phyloP scores from a whole-genome alignment of 2,113 vertebrate genomes.

The Pomatorhinus ruficollis region DNA sequence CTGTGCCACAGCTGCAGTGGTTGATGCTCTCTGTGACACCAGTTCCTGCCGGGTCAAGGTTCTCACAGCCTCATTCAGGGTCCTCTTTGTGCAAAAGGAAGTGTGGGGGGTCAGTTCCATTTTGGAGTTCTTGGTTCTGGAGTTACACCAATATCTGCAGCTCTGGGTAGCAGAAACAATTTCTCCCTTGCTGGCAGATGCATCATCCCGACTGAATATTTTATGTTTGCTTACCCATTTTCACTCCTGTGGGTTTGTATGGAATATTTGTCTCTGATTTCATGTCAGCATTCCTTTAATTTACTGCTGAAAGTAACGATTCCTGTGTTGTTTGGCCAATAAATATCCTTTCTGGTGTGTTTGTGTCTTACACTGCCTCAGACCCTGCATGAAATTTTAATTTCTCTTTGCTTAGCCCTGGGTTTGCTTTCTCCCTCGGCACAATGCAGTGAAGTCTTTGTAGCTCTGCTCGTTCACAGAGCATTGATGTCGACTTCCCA shows the following conservation, averaged over 20 bases:
- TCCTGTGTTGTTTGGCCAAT: neutral
- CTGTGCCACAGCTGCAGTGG: neutral
- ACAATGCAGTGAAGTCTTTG: slow-evolving; percentile 4
- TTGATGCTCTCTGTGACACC: neutral
- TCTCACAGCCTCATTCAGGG: neutral
- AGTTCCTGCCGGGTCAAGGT: neutral
- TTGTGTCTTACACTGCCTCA: neutral
- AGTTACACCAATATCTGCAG: neutral
- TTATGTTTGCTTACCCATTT: neutral
- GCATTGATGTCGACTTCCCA: neutral
- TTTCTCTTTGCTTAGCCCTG: slow-evolving; percentile 15
- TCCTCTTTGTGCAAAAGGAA: neutral
- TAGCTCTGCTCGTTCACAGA: neutral
- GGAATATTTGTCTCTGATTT: neutral
- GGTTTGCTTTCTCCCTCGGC: neutral
- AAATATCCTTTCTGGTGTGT: neutral
- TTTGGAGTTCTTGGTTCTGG: neutral
- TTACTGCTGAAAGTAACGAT: neutral
- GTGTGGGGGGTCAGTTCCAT: neutral
- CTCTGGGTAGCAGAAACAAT: neutral
- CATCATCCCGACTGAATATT: neutral
- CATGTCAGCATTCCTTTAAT: neutral
- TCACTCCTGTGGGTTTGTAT: neutral
- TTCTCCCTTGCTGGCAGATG: neutral
- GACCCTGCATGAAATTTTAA: slow-evolving; percentile 31